Evolutionary conservation across 2,797 vertebrate genomes (phyloP).

Genomic region (Sardinella longiceps): DNA sequence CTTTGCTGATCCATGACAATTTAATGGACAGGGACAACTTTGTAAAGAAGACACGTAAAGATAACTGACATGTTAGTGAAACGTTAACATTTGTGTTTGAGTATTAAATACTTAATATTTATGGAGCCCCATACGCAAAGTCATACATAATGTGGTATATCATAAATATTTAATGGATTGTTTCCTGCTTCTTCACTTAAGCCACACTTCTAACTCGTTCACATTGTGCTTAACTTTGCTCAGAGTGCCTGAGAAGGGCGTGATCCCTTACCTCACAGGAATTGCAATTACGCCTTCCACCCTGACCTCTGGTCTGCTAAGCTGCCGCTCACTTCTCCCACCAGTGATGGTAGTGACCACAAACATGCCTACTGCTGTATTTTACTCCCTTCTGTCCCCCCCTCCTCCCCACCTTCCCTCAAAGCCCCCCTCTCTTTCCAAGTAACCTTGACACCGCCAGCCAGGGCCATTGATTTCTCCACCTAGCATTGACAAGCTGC

Average conservation of each 20-base stretch:
- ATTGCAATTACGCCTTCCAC: neutral
- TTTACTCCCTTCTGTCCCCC: neutral
- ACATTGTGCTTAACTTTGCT: neutral
- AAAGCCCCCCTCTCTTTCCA: neutral
- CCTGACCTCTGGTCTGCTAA: neutral
- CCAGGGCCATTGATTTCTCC: neutral
- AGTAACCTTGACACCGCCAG: neutral
- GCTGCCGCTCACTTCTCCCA: neutral
- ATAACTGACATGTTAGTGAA: no score
- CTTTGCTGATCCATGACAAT: neutral
- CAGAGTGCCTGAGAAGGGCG: neutral
- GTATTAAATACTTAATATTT: no score
- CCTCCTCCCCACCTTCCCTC: neutral
- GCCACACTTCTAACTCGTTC: neutral
- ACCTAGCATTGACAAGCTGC: neutral
- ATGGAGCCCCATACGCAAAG: no score
- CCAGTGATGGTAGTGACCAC: slow-evolving; percentile 15
- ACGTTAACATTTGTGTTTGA: no score
- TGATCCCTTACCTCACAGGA: neutral
- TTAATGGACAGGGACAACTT: neutral
- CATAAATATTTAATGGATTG: no score
- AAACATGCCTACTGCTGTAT: neutral
- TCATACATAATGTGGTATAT: no score
- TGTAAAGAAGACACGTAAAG: neutral
- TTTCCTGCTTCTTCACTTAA: neutral